These are phyloP conservation scores for Orestias chungarensis DNA, from an alignment of 2,797 vertebrate genomes.

Conservation along the genomic window DNA sequence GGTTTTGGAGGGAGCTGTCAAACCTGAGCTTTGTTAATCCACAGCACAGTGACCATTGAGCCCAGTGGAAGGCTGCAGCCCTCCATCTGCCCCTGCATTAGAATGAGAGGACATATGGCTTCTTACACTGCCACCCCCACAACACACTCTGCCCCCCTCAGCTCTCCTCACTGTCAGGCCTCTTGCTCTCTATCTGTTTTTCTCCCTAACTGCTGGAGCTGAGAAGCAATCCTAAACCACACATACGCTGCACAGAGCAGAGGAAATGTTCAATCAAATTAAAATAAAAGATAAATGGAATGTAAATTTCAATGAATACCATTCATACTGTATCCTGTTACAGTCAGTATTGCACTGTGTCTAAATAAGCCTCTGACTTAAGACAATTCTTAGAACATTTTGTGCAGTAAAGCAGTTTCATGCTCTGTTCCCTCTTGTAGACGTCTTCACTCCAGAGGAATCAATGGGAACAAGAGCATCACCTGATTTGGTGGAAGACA, in stretches of 20 bases:
- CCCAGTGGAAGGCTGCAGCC: conserved; percentile 31
- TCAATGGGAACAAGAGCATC: neutral
- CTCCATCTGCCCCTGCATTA: conserved; percentile 64
- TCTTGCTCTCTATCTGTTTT: conserved; percentile 15
- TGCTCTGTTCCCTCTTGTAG: no score
- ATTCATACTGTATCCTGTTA: no score
- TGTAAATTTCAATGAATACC: no score
- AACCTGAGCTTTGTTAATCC: conserved; percentile 55
- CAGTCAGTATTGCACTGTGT: no score
- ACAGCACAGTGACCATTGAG: conserved; percentile 36
- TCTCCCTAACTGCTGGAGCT: conserved; percentile 16
- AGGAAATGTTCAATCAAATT: no score
- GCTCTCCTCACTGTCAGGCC: conserved; percentile 12
- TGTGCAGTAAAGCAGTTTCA: no score
- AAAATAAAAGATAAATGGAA: no score
- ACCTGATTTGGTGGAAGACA: neutral
- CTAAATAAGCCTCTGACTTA: no score
- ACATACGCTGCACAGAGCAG: neutral
- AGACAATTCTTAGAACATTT: no score
- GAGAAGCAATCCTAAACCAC: no score
- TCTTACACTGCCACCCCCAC: conserved; percentile 18
- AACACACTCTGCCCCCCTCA: conserved; percentile 8
- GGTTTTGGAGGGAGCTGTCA: conserved; percentile 42
- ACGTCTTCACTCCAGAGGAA: no score
- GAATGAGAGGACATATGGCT: conserved; percentile 60